Conservation (phyloP, 2,888 invertebrate species). For the Scelioninae gen. 1 region DNA sequence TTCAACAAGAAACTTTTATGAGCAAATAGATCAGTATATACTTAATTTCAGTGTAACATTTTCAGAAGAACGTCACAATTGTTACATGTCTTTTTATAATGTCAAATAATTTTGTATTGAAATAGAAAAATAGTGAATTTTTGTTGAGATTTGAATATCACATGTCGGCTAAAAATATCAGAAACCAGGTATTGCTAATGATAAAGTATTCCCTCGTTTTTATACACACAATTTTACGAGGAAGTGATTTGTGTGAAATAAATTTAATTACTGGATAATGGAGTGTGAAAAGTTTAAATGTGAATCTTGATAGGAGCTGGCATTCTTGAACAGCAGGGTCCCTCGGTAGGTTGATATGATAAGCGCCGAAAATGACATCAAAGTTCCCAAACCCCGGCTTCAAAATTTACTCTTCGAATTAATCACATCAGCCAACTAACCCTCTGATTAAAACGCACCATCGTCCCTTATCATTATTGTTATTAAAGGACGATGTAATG, state of each 20-base stretch:
- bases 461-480: constrained; percentile 79
- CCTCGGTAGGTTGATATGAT: constrained; percentile 76
- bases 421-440: constrained; percentile 81
- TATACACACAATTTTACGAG: constrained; percentile 9
- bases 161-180: too few species aligned
- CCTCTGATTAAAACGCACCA: constrained; percentile 81
- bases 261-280: constrained; percentile 55
- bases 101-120: too few species aligned
- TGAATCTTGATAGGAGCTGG: constrained; percentile 52
- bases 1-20: constrained; percentile 41
- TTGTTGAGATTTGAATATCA: too few species aligned
- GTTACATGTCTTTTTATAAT: too few species aligned
- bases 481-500: constrained; percentile 74
- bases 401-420: constrained; percentile 75
- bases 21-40: too few species aligned
- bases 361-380: constrained; percentile 79
- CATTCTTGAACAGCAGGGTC: constrained; percentile 41
- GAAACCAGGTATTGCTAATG: too few species aligned
- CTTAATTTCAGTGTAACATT: too few species aligned
- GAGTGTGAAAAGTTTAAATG: constrained; percentile 55
- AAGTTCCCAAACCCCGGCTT: constrained; percentile 45
- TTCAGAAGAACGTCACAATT: too few species aligned
- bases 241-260: constrained; percentile 34
- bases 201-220: too few species aligned
- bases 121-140: too few species aligned